These are phyloP conservation scores for Mareca penelope DNA, from an alignment of 2,797 vertebrate genomes.

Conservation along the genomic window DNA sequence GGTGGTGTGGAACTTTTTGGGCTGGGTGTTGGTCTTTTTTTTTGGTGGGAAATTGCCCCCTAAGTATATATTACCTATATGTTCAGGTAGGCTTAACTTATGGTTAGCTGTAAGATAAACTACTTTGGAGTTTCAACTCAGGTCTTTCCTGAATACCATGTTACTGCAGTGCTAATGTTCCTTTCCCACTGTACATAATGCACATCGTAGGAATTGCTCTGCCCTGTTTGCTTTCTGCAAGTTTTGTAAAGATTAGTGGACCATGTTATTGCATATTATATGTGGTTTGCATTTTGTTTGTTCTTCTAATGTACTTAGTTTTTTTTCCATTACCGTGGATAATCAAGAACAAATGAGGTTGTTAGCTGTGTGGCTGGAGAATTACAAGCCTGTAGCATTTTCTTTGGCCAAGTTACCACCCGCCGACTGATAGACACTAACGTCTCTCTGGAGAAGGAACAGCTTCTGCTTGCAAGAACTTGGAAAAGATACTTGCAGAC, in stretches of 20 bases:
- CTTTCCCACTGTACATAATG: neutral
- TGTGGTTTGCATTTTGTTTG: neutral
- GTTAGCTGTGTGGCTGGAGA: neutral
- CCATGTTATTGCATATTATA: neutral
- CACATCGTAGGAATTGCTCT: neutral
- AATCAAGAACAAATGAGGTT: neutral
- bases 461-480: neutral
- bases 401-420: neutral
- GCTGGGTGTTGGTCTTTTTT: neutral
- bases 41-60: fast-evolving
- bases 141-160: neutral
- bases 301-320: neutral
- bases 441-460: neutral
- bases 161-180: neutral
- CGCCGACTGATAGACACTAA: neutral
- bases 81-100: neutral
- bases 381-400: neutral
- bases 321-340: neutral
- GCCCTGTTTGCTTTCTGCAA: neutral
- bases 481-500: neutral
- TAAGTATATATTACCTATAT: neutral
- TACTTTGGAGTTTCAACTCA: neutral
- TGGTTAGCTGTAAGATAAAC: neutral
- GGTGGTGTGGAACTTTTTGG: neutral
- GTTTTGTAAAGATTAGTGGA: neutral